phyloP scores from a whole-genome alignment of 2,797 vertebrate genomes.

The Cirrhinus mrigala region DNA sequence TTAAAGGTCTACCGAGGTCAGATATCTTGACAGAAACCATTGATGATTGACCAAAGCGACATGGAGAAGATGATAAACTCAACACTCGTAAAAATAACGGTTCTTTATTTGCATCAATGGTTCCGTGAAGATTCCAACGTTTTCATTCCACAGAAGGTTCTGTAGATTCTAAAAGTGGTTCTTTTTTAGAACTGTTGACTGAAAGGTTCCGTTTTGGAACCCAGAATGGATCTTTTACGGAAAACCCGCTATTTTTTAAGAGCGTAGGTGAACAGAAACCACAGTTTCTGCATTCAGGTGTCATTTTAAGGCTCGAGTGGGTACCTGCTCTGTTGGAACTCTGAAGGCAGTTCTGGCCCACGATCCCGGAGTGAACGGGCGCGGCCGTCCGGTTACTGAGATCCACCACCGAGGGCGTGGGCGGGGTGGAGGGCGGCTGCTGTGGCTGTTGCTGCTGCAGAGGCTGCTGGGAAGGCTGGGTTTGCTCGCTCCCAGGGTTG shows the following conservation, averaged over 20 bases:
- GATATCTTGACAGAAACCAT: background rate
- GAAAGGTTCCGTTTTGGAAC: background rate
- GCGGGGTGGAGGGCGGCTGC: conserved; percentile 67
- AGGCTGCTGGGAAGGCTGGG: conserved; percentile 71
- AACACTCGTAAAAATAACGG: background rate
- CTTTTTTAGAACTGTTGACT: background rate
- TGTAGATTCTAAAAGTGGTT: background rate
- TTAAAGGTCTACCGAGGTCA: background rate
- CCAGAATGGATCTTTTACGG: background rate
- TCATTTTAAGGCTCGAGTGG: conserved; percentile 3
- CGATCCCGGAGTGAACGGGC: conserved; percentile 84
- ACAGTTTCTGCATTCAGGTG: background rate
- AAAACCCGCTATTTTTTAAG: background rate
- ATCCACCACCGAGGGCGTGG: conserved; percentile 87
- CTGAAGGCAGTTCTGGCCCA: conserved; percentile 86
- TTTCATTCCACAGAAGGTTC: background rate
- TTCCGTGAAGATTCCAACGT: background rate
- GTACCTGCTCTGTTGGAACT: conserved; percentile 89
- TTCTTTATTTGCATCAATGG: background rate
- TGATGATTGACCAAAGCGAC: background rate
- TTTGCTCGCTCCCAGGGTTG: conserved; percentile 86
- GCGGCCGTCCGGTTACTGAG: conserved; percentile 89
- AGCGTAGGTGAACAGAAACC: background rate
- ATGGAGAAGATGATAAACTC: background rate
- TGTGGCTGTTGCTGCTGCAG: conserved; percentile 77